Conservation (phyloP, 2,797 vertebrate species). For the Sebastes cheni region DNA sequence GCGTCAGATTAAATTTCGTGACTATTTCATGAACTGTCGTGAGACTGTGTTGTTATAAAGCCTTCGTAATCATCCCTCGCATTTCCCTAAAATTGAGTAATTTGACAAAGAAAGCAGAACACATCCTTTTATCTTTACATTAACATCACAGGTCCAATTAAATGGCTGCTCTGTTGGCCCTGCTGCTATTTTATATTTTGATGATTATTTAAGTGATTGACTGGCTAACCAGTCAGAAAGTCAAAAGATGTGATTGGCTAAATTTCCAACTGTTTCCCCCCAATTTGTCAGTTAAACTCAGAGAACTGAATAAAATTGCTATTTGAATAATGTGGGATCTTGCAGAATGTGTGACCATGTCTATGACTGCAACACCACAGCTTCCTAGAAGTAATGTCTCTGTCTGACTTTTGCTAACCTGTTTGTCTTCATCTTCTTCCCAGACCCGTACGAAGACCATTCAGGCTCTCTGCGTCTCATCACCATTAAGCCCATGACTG, state of each 20-base stretch:
- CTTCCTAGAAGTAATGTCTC: not conserved
- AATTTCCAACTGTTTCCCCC: not conserved
- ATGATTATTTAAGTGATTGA: too few relatives aligned
- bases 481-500: slow-evolving; percentile 91
- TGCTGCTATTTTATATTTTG: too few relatives aligned
- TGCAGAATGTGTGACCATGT: not conserved
- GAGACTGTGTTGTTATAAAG: too few relatives aligned
- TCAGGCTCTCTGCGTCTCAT: slow-evolving; percentile 95
- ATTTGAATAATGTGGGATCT: not conserved
- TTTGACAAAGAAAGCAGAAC: too few relatives aligned
- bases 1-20: too few relatives aligned
- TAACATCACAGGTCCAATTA: too few relatives aligned
- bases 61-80: too few relatives aligned
- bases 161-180: too few relatives aligned
- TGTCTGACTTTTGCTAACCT: not conserved
- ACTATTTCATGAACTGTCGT: too few relatives aligned
- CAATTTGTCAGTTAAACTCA: not conserved
- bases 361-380: not conserved
- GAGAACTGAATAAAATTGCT: not conserved
- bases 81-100: too few relatives aligned
- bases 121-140: too few relatives aligned
- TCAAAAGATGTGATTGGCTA: not conserved
- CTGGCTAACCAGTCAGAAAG: too few relatives aligned
- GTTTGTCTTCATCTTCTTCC: not conserved
- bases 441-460: slow-evolving; percentile 92